These are phyloP conservation scores for Trissolcus basalis DNA, from an alignment of 1,140 invertebrate genomes.

Conservation along the genomic window DNA sequence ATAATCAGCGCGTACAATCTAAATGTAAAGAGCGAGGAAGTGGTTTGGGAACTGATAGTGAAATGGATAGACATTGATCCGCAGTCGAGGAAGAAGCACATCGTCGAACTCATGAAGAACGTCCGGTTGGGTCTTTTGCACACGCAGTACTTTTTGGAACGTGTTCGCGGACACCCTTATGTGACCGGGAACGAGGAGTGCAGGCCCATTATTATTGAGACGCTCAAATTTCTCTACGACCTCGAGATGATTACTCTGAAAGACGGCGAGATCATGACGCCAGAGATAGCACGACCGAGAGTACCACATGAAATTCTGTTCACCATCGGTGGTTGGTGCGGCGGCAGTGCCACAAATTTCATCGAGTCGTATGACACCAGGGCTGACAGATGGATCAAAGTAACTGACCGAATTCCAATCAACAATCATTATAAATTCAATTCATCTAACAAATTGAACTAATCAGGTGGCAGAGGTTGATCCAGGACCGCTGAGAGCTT, in stretches of 20 bases:
- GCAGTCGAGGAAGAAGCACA: constrained; percentile 79
- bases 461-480: constrained; percentile 78
- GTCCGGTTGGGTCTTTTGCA: constrained; percentile 90
- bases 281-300: constrained; percentile 80
- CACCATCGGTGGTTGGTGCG: constrained; percentile 86
- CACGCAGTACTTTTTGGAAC: constrained; percentile 85
- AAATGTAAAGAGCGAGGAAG: constrained; percentile 81
- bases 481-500: constrained; percentile 81
- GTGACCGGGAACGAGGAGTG: constrained; percentile 81
- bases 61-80: constrained; percentile 82
- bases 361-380: constrained; percentile 87
- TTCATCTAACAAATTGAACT: no score
- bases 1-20: constrained; percentile 84
- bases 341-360: constrained; percentile 82
- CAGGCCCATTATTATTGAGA: constrained; percentile 84
- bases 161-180: constrained; percentile 81
- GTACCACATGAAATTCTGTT: constrained; percentile 84
- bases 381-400: constrained; percentile 85
- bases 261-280: constrained; percentile 79
- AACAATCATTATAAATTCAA: no score
- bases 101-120: constrained; percentile 85
- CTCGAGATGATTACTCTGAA: constrained; percentile 82
- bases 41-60: constrained; percentile 81
- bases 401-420: constrained; percentile 57
- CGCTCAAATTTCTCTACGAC: constrained; percentile 84